These are phyloP conservation scores for Phainopepla nitens DNA, from an alignment of 2,113 vertebrate genomes.

Conservation along the genomic window DNA sequence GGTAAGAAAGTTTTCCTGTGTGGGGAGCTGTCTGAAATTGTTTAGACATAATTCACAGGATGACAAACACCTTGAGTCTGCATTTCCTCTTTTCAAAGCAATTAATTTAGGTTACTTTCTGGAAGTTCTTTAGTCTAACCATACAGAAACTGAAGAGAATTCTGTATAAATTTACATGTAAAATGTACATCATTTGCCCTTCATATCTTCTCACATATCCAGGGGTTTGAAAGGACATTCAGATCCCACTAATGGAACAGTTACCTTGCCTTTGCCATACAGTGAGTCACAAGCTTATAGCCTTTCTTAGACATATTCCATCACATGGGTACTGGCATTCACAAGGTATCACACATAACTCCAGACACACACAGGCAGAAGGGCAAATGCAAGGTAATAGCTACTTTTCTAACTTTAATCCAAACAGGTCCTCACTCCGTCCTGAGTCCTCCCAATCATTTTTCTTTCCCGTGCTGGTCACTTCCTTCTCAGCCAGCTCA, in stretches of 20 bases:
- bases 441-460: not conserved
- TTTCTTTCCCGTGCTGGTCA: not conserved
- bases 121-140: not conserved
- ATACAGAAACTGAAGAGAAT: not conserved
- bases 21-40: not conserved
- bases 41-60: not conserved
- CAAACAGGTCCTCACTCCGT: not conserved
- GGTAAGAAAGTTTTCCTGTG: not conserved
- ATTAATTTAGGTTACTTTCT: not conserved
- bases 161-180: not conserved
- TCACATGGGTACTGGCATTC: not conserved
- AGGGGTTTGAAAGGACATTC: not conserved
- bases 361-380: not conserved
- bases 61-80: not conserved
- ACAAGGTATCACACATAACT: not conserved
- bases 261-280: not conserved
- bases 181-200: not conserved
- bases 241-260: not conserved
- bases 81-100: not conserved
- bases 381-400: accelerated
- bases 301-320: not conserved
- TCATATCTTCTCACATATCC: not conserved
- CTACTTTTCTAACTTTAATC: not conserved
- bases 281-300: not conserved
- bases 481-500: not conserved